phyloP scores from a whole-genome alignment of 2,113 vertebrate species.

The Cervus canadensis region DNA sequence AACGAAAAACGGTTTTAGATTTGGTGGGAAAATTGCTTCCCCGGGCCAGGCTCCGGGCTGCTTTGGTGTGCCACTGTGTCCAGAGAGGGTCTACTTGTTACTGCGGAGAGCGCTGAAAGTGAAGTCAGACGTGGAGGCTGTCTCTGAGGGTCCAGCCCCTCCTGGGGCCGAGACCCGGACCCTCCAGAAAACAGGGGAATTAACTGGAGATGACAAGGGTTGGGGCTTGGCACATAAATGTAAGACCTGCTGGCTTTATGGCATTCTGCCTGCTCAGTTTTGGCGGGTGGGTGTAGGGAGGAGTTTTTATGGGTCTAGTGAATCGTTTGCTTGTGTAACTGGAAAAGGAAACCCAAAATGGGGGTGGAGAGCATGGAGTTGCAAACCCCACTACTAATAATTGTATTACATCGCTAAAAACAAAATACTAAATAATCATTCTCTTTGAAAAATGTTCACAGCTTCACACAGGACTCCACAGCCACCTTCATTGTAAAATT shows the following conservation, averaged over 20 bases:
- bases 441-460: neutral
- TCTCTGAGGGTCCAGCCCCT: neutral
- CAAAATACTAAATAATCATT: neutral
- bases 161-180: neutral
- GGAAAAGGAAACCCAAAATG: neutral
- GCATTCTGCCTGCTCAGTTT: neutral
- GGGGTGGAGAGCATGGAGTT: neutral
- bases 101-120: rapidly evolving
- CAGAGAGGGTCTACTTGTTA: neutral
- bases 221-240: neutral
- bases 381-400: neutral
- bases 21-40: conserved; percentile 43
- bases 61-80: neutral
- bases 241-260: neutral
- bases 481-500: neutral
- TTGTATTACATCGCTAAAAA: neutral
- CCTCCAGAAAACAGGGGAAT: neutral
- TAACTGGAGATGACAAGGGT: neutral
- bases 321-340: neutral
- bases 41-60: conserved; percentile 12
- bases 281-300: neutral
- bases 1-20: conserved; percentile 37
- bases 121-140: neutral
- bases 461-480: neutral
- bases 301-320: conserved; percentile 27